Evolutionary conservation across 1,140 invertebrate genomes (phyloP), one percentile per base, ranked within the genome.

Genomic region (Choristoneura fumiferana): DNA sequence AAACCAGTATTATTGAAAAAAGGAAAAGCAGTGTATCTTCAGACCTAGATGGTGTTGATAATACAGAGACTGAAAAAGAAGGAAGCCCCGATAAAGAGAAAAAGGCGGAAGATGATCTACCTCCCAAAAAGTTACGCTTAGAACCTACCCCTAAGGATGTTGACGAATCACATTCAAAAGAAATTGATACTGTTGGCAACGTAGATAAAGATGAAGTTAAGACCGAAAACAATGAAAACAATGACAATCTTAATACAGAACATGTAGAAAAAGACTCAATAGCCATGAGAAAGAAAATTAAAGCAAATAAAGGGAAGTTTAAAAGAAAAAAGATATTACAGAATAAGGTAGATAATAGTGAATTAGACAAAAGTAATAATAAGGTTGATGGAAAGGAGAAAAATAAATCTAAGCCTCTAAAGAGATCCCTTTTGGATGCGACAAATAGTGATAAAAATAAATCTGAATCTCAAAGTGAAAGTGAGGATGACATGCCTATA

Each of bases 381-480:
- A 75, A 73, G 60, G 61, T 65, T 49, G 56, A 54, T 17, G 78
- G 45, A 45, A 54, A 34, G 15, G 52, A 14, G 12, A 75, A 78
- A 61, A 71, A 71, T 63, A 88, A 90, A 75, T 82, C 85, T 63
- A 88, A 90, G 75, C 81, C 87, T 22, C 66, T 89, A 17, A 89
- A 88, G 55, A 69, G 84, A 37, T 78, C 82, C 29, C 58, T 87
- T n/a, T 62, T 85, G 49, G 78, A 85, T 57, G 60, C 74, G 12
- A 77, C 77, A 4, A 54, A 78, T 22, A 81, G 76, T 76, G 83
- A 87, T 60, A 89, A 83, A 76, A 83, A 67, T 58, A 81, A 85
- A 75, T 78, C 84, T 39, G 89, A 88, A 84, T 90, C 89, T 79
- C 81, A 82, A 56, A 87, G 83, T 40, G 89, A 90, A 61, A 87